Evolutionary conservation across 2,113 vertebrate genomes (phyloP), one percentile per base, ranked within the genome.

Genomic region (Zonotrichia leucophrys): DNA sequence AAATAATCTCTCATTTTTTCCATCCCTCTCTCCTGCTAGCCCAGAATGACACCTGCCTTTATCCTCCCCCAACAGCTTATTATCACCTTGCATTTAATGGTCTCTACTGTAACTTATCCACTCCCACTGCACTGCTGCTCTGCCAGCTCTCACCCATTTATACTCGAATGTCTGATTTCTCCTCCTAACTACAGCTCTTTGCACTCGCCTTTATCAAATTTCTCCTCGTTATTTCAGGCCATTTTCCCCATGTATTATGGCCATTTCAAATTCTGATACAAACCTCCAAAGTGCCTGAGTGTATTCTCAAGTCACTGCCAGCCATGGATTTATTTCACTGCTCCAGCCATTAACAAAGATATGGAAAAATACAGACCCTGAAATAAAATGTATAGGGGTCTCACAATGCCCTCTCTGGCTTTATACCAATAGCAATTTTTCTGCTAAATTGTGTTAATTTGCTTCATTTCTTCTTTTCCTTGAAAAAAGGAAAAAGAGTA

Each of bases 81-180:
- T 88, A 78, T 83, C 25, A 7, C 86, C 90, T 90, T 50, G 67
- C 44, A 39, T 88, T 82, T 89, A 89, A 93, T 83, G 89, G 75
- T 86, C 92, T 77, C 60, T 63, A 1, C 87, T 91, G 84, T 59
- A 94, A 93, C 75, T 67, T 76, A 80, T 2, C 80, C 91, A 67
- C 92, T 80, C 86, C 72, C 83, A 92, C 92, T 21, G 46, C 17
- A 49, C 85, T 80, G 87, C 90, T 87, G 89, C 95, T 87, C 83
- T 74, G 84, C 66, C 92, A 94, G 84, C 56, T 75, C 56, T 74
- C 62, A 83, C 88, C 76, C 72, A 47, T 83, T 95, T 41, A 33
- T 42, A 69, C 72, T 62, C 1, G 0, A 76, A 83, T 14, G 55
- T 23, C 88, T 86, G 70, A 81, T 93, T 93, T 89, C 83, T 94